Conservation (phyloP, 2,888 invertebrate species). For the Ametastegia equiseti region DNA sequence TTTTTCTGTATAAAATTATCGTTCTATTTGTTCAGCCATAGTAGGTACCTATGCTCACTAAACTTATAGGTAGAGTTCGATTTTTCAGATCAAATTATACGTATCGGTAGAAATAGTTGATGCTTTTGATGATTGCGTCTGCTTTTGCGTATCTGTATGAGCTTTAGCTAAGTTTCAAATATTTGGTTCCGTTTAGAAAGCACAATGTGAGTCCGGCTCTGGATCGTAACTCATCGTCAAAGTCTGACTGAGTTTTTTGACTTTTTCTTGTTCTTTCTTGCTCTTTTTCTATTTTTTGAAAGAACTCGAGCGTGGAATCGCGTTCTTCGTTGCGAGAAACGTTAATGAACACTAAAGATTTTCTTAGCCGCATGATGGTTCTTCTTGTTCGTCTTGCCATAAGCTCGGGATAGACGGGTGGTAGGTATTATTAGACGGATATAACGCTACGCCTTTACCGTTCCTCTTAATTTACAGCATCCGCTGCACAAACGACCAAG, state of each 20-base stretch:
- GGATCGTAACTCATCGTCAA: conserved; percentile 17
- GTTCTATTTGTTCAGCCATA: no score
- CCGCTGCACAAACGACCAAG: conserved; percentile 14
- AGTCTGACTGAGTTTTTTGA: not conserved
- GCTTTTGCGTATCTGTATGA: not conserved
- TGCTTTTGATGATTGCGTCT: not conserved
- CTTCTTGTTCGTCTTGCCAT: no score
- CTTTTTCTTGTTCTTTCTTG: not conserved
- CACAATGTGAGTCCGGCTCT: not conserved
- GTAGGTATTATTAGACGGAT: conserved; percentile 36
- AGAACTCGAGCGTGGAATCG: not conserved
- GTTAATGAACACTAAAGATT: conserved; percentile 40
- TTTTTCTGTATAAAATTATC: not conserved
- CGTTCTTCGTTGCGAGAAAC: conserved; percentile 22
- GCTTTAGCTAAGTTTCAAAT: not conserved
- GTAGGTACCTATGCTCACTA: no score
- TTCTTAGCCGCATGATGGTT: conserved; percentile 5
- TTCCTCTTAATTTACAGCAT: conserved; percentile 46
- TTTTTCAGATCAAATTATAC: not conserved
- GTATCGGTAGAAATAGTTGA: no score
- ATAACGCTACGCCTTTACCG: conserved; percentile 27
- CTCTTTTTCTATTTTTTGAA: not conserved
- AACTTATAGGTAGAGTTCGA: no score
- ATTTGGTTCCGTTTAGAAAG: not conserved
- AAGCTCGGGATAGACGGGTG: conserved; percentile 33